phyloP scores from a whole-genome alignment of 2,113 vertebrate genomes.

The Pedetes capensis region DNA sequence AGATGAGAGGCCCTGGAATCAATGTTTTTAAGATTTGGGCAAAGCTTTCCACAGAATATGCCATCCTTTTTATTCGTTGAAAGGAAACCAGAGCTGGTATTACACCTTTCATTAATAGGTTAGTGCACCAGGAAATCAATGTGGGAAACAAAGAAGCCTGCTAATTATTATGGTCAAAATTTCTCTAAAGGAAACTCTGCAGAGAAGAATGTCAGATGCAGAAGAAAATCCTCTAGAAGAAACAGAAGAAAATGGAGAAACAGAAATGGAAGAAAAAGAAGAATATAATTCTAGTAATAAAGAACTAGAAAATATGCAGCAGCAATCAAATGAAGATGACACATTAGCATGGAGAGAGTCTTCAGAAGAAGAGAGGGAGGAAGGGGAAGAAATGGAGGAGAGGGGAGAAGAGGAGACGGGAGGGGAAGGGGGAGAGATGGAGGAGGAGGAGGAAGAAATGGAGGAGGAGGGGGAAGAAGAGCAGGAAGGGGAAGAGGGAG shows the following conservation, averaged over 20 bases:
- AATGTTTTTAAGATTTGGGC: neutral
- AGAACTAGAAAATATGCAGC: neutral
- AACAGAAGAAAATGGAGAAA: neutral
- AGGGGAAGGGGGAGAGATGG: fast-evolving
- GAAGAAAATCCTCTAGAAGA: neutral
- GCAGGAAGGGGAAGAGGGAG: fast-evolving
- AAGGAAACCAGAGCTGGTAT: neutral
- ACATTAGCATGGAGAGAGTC: neutral
- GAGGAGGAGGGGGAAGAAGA: fast-evolving
- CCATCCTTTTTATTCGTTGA: neutral
- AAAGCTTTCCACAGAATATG: neutral
- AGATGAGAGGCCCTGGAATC: neutral
- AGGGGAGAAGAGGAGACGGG: fast-evolving
- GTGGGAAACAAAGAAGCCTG: neutral
- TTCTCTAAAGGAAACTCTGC: slow-evolving; percentile 31
- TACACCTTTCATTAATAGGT: neutral
- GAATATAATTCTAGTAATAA: neutral
- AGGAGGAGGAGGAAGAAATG: fast-evolving
- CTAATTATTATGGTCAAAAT: neutral
- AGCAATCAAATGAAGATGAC: neutral
- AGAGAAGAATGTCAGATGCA: slow-evolving; percentile 58
- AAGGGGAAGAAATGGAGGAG: no score
- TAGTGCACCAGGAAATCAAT: neutral
- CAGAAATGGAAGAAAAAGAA: slow-evolving; percentile 12
- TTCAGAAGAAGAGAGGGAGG: neutral